Base-by-base conservation (phyloP, 2,113 vertebrate genomes). In the Nesogale talazaci region DNA sequence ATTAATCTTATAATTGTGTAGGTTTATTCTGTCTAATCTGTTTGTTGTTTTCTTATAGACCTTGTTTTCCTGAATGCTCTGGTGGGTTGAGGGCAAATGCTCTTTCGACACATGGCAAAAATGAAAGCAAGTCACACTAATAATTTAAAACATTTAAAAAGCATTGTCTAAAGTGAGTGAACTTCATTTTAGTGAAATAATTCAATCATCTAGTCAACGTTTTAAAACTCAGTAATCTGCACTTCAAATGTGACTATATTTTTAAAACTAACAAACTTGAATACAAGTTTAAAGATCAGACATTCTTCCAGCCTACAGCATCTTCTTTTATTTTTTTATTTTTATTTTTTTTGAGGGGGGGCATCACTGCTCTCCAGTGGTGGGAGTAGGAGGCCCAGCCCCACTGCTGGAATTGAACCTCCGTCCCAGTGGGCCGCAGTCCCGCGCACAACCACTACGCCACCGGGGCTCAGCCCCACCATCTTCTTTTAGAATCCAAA, bases 101-200 rank as follows among this genome's bases (percentile, higher is more conserved):
- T 87, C 63, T 91, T 94, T 92, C 63, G 86, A 92, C 25, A 2
- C 38, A 89, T 63, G 59, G 56, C 57, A 76, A 87, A 92, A 83
- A 93, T 67, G 72, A 91, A 94, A 59, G 40, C 46, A 94, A 83
- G 67, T 52, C 93, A 83, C 46, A 40, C 8, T 82, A 91, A 92
- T 93, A 91, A 95, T 87, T 83, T 90, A 86, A 85, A 79, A 23
- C 83, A 8, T 90, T 86, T 23, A 61, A 61, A 61, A 61, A 52
- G 2, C 46, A n/a, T n/a, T n/a, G 10, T 52, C 46, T 52, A 52
- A 52, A 52, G 46, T 52, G 23, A 61, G 85, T 36, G 76, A 87
- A 57, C 57, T 38, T 78, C 69, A 95, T 77, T 87, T 92, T 74
- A 89, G 19, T 96, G 81, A 95, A 84, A 81, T 86, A 95, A 95